phyloP scores from a whole-genome alignment of 2,797 vertebrate genomes.

The Buphagus erythrorhynchus region DNA sequence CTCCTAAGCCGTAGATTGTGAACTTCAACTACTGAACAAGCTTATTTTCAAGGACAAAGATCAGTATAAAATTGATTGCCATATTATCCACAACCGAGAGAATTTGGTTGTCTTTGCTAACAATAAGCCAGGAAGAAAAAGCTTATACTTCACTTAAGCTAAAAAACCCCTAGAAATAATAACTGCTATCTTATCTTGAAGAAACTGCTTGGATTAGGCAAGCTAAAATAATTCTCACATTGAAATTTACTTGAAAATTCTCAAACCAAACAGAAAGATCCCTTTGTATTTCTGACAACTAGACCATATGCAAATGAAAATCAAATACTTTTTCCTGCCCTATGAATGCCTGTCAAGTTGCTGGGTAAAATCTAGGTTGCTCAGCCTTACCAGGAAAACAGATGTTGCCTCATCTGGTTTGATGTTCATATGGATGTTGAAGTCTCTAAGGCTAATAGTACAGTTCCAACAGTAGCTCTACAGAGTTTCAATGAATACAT shows the following conservation, averaged over 20 bases:
- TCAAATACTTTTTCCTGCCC: constrained; percentile 33
- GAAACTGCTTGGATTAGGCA: not conserved
- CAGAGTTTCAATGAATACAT: constrained; percentile 64
- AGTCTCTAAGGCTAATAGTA: constrained; percentile 65
- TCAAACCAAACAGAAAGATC: not conserved
- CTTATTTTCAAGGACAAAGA: not conserved
- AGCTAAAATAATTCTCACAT: not conserved
- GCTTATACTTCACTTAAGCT: not conserved
- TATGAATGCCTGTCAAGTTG: not conserved
- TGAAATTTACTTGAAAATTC: not conserved
- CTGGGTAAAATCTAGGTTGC: constrained; percentile 45
- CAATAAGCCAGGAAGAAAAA: not conserved
- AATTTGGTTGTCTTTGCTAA: not conserved
- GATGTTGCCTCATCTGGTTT: constrained; percentile 66
- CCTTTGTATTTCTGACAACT: constrained; percentile 27
- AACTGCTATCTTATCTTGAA: not conserved
- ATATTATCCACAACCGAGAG: not conserved
- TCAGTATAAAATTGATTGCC: not conserved
- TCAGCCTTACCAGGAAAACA: constrained; percentile 46
- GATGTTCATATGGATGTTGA: constrained; percentile 49
- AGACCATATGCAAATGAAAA: constrained; percentile 42
- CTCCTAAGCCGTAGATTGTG: not conserved
- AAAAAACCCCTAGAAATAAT: rapidly evolving
- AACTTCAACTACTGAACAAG: not conserved
- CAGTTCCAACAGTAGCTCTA: constrained; percentile 70